Evolutionary conservation across 1,140 invertebrate species (phyloP).

Genomic region (Drosophila sechellia): DNA sequence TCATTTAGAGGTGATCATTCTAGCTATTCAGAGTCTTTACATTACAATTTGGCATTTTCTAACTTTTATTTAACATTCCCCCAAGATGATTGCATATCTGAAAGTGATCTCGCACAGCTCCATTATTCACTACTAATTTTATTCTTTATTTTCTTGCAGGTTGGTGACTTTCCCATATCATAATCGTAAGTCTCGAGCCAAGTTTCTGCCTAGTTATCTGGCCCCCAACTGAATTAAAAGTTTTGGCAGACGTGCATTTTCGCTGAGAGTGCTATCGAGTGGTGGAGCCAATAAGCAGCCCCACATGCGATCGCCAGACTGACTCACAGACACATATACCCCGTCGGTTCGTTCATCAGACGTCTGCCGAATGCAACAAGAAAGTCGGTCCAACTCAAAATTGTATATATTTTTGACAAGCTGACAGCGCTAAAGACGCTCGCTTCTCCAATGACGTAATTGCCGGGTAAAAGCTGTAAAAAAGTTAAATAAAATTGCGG

Average conservation of each 20-base stretch:
- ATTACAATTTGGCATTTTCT: neutral
- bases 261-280: slow-evolving; percentile 56
- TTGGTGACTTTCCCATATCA: slow-evolving; percentile 21
- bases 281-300: slow-evolving; percentile 43
- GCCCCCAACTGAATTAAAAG: slow-evolving; percentile 34
- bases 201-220: neutral
- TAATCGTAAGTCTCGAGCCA: slow-evolving; percentile 26
- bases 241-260: slow-evolving; percentile 70
- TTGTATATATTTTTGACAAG: slow-evolving; percentile 41
- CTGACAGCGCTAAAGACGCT: slow-evolving; percentile 45
- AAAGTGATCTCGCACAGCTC: slow-evolving; percentile 15
- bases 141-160: slow-evolving; percentile 27
- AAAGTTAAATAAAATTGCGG: neutral
- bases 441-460: slow-evolving; percentile 49
- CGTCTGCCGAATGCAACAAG: slow-evolving; percentile 56
- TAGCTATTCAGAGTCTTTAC: too few species aligned
- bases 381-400: slow-evolving; percentile 41
- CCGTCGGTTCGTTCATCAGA: slow-evolving; percentile 2
- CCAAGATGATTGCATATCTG: slow-evolving; percentile 15
- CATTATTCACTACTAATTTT: slow-evolving; percentile 6
- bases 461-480: slow-evolving; percentile 19
- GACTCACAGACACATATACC: slow-evolving; percentile 30
- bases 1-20: slow-evolving; percentile 1
- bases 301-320: slow-evolving; percentile 52
- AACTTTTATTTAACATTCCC: slow-evolving; percentile 13